Evolutionary conservation across 92 coral and sea anemone species (phyloP).

Genomic region (Virgularia gustaviana): DNA sequence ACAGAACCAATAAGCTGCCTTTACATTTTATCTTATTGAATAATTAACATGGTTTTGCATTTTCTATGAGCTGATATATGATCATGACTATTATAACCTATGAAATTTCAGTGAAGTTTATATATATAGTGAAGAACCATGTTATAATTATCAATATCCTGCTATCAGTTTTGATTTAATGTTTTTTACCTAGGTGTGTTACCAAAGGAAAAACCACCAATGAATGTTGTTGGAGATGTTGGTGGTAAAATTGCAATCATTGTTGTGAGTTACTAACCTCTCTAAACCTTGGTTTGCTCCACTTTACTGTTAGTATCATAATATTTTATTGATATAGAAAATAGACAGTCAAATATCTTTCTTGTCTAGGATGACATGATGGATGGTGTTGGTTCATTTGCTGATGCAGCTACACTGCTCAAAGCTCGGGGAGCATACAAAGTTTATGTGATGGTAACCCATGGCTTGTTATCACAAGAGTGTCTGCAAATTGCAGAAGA

Average conservation of each 20-base stretch:
- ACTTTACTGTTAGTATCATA: not conserved
- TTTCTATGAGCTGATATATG: too few relatives aligned
- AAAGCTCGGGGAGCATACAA: slow-evolving; percentile 89
- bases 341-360: too few relatives aligned
- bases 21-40: too few relatives aligned
- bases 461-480: slow-evolving; percentile 83
- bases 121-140: too few relatives aligned
- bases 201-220: slow-evolving; percentile 95
- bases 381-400: slow-evolving; percentile 81
- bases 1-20: too few relatives aligned
- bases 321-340: not conserved
- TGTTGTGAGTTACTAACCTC: slow-evolving; percentile 55
- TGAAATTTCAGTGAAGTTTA: too few relatives aligned
- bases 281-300: not conserved
- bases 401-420: slow-evolving; percentile 74
- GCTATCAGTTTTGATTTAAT: not conserved
- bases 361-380: slow-evolving; percentile 77
- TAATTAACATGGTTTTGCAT: too few relatives aligned
- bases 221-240: slow-evolving; percentile 98
- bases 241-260: slow-evolving; percentile 98
- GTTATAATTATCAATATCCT: too few relatives aligned
- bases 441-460: slow-evolving; percentile 94
- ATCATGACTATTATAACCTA: too few relatives aligned
- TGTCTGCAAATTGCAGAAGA: slow-evolving; percentile 72
- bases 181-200: slow-evolving; percentile 54